These are phyloP conservation scores for Hydra vulgaris DNA, from an alignment of 30 jellyfish, hydroid and myxozoan genomes.

Conservation along the genomic window DNA sequence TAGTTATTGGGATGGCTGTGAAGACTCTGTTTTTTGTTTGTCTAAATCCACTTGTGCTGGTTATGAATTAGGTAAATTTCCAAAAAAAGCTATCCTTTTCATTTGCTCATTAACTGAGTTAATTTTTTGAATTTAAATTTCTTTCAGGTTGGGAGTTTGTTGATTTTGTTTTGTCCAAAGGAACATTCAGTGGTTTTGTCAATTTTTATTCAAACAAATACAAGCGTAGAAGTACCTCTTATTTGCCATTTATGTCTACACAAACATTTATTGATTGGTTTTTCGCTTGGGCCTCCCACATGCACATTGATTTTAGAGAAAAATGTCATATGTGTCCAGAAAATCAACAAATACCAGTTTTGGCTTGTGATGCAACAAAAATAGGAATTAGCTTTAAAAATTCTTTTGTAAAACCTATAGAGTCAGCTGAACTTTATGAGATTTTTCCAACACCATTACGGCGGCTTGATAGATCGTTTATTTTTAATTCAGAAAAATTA, in stretches of 20 bases:
- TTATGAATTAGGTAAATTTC: slow-evolving; percentile 1
- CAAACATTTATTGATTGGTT: slow-evolving; percentile 16
- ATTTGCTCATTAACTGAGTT: too few relatives aligned
- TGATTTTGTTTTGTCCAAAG: slow-evolving; percentile 4
- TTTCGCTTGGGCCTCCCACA: slow-evolving; percentile 19
- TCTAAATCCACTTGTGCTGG: slow-evolving; percentile 6
- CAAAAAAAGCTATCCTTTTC: too few relatives aligned
- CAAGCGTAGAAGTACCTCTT: background rate
- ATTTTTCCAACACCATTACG: background rate
- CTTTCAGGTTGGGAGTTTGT: slow-evolving; percentile 21
- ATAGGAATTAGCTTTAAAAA: slow-evolving; percentile 5
- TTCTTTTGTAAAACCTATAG: slow-evolving; percentile 5
- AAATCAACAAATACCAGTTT: background rate
- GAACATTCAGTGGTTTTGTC: slow-evolving; percentile 17
- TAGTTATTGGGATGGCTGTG: background rate
- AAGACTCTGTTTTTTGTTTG: background rate
- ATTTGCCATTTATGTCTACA: background rate
- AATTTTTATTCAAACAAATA: background rate
- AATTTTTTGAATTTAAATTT: too few relatives aligned
- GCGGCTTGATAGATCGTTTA: background rate
- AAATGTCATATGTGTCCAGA: slow-evolving; percentile 1
- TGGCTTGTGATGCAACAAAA: slow-evolving; percentile 20
- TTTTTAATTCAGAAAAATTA: background rate
- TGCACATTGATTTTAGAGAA: slow-evolving; percentile 13
- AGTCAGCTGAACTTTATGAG: background rate